Evolutionary conservation across 2,888 invertebrate species (phyloP).

Genomic region (Pollenia amentaria): DNA sequence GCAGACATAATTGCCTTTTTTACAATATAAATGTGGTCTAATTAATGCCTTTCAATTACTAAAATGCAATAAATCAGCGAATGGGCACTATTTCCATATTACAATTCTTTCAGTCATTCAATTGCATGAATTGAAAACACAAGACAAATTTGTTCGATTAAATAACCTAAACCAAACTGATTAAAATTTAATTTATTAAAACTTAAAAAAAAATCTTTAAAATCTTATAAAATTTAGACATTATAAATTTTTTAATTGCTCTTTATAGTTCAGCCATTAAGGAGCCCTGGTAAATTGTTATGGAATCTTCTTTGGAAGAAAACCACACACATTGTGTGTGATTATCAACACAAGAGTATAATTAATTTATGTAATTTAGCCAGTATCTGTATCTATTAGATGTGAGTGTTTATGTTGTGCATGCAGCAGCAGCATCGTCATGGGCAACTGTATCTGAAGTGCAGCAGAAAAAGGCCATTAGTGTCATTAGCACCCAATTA

Average conservation of each 20-base stretch:
- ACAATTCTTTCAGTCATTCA: neutral
- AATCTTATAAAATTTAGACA: neutral
- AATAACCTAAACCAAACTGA: neutral
- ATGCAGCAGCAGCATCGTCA: neutral
- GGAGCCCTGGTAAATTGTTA: conserved; percentile 49
- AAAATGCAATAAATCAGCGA: conserved; percentile 1
- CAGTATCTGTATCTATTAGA: conserved; percentile 40
- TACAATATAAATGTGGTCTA: conserved; percentile 11
- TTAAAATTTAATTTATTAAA: neutral
- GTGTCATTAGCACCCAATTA: conserved; percentile 83
- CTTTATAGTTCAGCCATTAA: conserved; percentile 55
- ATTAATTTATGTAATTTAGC: conserved; percentile 65
- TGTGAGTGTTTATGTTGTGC: conserved; percentile 36
- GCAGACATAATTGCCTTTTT: neutral
- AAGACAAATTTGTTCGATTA: conserved; percentile 14
- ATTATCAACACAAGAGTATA: conserved; percentile 54
- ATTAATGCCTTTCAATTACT: neutral
- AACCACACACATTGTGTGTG: conserved; percentile 69
- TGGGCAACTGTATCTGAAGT: conserved; percentile 35
- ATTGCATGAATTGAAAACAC: neutral
- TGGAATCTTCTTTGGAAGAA: conserved; percentile 13
- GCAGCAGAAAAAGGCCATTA: conserved; percentile 77
- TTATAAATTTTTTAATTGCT: conserved; percentile 20
- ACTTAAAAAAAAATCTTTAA: neutral
- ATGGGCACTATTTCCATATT: neutral